Conservation (phyloP, 2,113 vertebrate genomes). For the Gadus macrocephalus region DNA sequence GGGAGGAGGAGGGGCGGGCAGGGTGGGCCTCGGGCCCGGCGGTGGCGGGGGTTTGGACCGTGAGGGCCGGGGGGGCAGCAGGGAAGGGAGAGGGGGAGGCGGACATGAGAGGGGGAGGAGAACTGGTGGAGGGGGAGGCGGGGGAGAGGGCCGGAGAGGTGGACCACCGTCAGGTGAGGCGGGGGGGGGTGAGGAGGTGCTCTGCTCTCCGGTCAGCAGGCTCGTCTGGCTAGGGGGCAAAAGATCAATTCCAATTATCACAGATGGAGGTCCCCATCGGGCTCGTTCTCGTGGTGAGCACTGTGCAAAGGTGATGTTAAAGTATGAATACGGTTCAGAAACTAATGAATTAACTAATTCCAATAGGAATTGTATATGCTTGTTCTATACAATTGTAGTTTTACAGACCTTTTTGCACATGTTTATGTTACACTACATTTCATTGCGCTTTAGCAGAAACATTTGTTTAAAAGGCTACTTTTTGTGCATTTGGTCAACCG, state of each 20-base stretch:
- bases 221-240: constrained; percentile 37
- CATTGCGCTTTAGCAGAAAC: too few species aligned
- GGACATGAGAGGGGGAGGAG: constrained; percentile 19
- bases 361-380: too few species aligned
- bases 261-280: background rate
- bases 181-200: constrained; percentile 3
- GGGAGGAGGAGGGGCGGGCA: constrained; percentile 3
- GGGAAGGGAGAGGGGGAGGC: background rate
- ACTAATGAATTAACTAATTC: too few species aligned
- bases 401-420: too few species aligned
- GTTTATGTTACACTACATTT: too few species aligned
- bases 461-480: too few species aligned
- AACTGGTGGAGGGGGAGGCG: constrained; percentile 7
- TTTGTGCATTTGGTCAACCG: too few species aligned
- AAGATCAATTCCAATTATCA: background rate
- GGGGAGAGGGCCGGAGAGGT: background rate
- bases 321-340: background rate
- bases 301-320: background rate
- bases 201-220: constrained; percentile 38
- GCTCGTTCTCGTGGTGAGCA: too few species aligned
- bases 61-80: background rate
- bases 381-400: too few species aligned
- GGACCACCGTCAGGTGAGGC: background rate
- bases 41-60: constrained; percentile 10
- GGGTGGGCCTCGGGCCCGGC: constrained; percentile 13